Base-by-base conservation (phyloP, 2,888 invertebrate genomes). In the Aphodius sticticus region DNA sequence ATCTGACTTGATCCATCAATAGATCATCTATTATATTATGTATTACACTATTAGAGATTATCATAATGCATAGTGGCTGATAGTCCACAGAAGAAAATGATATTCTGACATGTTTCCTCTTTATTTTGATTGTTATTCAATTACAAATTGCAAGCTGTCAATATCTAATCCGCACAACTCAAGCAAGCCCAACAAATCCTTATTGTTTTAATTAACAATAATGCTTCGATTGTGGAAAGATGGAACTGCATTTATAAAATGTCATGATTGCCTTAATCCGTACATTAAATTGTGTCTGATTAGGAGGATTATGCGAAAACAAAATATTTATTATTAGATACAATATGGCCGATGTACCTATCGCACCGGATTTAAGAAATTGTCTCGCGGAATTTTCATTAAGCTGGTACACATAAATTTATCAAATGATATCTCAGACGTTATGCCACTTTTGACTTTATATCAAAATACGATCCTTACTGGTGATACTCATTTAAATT, bases 331-430 rank as follows among this genome's bases (percentile, higher is more conserved):
- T 53, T 53, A 53, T 53, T 53, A 53, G 53, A 53, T 53, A 53
- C 12, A 12, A 53, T n/a, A n/a, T 1, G 53, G 7, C 1, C 53
- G 53, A 53, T 12, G 53, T 1, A n/a, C n/a, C n/a, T n/a, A 53
- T 53, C 12, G 53, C 1, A 53, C 53, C 7, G 53, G 53, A 5
- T 9, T 53, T 53, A 53, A 53, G 6, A 3, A 53, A 53, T 9
- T 53, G 53, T 9, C 53, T 53, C 35, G 53, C n/a, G 76, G 76
- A 38, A 37, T 53, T 15, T 76, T 37, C 36, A 37, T 76, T 16
- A 53, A 36, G 16, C 53, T 76, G 16, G 14, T 76, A 16, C 76
- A 16, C 38, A 76, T 76, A 16, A 53, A 37, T 76, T 53, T n/a
- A 38, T 53, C 16, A 14, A 9, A 70, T 15, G 69, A 69, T 15